A percentile compares a stretch with the other conserved stretches of the same genome.
These are phyloP conservation scores for Arctia plantaginis DNA, from an alignment of 2,888 invertebrate species.

Conservation along the genomic window DNA sequence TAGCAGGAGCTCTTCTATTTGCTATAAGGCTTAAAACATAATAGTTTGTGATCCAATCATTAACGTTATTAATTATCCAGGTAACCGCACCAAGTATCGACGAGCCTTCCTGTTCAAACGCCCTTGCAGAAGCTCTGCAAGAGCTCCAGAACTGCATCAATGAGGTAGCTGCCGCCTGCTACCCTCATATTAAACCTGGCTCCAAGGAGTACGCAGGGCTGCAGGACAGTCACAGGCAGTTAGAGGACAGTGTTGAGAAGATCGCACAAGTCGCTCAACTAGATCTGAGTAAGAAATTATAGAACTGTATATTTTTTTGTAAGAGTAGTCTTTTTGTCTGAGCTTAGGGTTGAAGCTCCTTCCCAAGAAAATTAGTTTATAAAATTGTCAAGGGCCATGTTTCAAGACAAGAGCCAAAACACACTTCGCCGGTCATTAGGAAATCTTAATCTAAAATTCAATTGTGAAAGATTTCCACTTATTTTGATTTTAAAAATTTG, in stretches of 20 bases:
- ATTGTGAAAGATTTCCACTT: too few species aligned
- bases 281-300: constrained; percentile 12
- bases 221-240: constrained; percentile 5
- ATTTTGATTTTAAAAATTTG: too few species aligned
- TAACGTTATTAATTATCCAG: constrained; percentile 36
- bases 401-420: too few species aligned
- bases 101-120: constrained; percentile 51
- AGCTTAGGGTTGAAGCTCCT: too few species aligned
- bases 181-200: constrained; percentile 27
- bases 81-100: constrained; percentile 55
- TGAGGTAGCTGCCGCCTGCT: constrained; percentile 41
- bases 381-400: too few species aligned
- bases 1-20: background rate
- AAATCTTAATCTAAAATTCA: too few species aligned
- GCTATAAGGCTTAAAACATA: background rate
- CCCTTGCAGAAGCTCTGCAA: constrained; percentile 31
- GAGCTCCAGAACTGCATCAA: constrained; percentile 36
- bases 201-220: constrained; percentile 31
- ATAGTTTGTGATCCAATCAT: background rate
- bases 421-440: too few species aligned
- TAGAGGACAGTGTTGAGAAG: constrained; percentile 33
- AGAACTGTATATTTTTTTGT: background rate
- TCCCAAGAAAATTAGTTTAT: too few species aligned
- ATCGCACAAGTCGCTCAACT: constrained; percentile 39
- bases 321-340: background rate